Conservation (phyloP, 1,140 invertebrate genomes). For the Phenacoccus solenopsis region DNA sequence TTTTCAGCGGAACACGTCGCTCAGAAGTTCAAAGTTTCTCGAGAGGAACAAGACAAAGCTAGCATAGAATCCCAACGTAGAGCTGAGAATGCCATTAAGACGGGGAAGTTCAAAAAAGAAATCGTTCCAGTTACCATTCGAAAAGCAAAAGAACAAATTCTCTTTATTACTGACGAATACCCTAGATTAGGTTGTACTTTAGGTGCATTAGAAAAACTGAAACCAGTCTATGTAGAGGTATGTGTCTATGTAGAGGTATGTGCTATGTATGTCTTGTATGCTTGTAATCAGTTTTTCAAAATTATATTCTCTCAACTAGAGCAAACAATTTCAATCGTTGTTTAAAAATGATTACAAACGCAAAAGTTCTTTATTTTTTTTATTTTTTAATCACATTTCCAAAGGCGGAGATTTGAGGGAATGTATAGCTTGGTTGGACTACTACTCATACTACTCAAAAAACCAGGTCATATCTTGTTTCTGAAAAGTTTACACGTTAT, state of each 20-base stretch:
- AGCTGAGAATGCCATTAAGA: conserved; percentile 46
- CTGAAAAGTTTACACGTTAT: too few relatives aligned
- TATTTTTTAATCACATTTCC: too few relatives aligned
- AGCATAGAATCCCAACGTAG: conserved; percentile 59
- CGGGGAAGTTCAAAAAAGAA: conserved; percentile 56
- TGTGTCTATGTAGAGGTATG: too few relatives aligned
- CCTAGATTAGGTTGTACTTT: conserved; percentile 46
- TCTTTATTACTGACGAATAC: conserved; percentile 48
- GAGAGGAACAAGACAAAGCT: conserved; percentile 63
- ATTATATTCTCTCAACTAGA: too few relatives aligned
- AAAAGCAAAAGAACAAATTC: conserved; percentile 38
- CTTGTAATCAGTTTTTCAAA: too few relatives aligned
- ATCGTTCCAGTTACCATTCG: conserved; percentile 49
- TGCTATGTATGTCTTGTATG: too few relatives aligned
- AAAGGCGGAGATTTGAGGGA: too few relatives aligned
- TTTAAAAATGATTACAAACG: neutral
- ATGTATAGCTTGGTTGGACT: too few relatives aligned
- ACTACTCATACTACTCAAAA: too few relatives aligned
- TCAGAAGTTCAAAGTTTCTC: conserved; percentile 49
- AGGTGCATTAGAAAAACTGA: conserved; percentile 47
- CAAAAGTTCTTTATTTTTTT: too few relatives aligned
- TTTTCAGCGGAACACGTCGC: conserved; percentile 62
- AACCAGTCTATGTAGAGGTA: conserved; percentile 49
- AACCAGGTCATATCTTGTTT: too few relatives aligned
- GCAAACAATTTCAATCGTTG: neutral